Percentiles rank a stretch among this genome's conserved stretches.
Evolutionary conservation across 2,888 invertebrate species (phyloP).

Genomic region (Athalia circularis): DNA sequence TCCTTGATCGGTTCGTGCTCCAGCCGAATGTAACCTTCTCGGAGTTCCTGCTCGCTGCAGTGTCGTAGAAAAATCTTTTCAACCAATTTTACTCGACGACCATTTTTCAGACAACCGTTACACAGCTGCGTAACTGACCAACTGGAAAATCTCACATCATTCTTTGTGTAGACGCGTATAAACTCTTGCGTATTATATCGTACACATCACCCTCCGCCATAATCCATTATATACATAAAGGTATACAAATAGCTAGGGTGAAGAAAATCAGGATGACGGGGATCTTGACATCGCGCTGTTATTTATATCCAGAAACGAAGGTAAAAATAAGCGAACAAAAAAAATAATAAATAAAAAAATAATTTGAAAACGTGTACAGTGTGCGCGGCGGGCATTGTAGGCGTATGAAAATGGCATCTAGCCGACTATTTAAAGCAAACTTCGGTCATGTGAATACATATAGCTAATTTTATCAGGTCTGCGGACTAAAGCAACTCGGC

Average conservation of each 20-base stretch:
- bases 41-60: too few relatives aligned
- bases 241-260: background rate
- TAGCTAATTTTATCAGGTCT: background rate
- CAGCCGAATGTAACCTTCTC: constrained; percentile 12
- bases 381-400: background rate
- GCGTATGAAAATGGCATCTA: background rate
- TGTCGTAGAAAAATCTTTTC: constrained; percentile 16
- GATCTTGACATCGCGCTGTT: too few relatives aligned
- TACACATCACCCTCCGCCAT: background rate
- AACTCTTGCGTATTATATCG: too few relatives aligned
- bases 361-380: background rate
- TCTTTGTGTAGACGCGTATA: background rate
- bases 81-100: background rate
- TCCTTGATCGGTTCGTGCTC: constrained; percentile 22
- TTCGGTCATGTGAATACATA: too few relatives aligned
- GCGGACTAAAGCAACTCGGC: background rate
- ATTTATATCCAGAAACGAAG: background rate
- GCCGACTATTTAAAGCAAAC: too few relatives aligned
- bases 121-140: background rate
- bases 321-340: background rate
- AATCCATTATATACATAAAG: background rate
- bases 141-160: constrained; percentile 27
- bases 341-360: background rate
- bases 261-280: background rate
- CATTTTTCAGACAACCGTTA: constrained; percentile 9